These are phyloP conservation scores for Trichomycterus rosablanca DNA, from an alignment of 2,113 vertebrate species.

Conservation along the genomic window DNA sequence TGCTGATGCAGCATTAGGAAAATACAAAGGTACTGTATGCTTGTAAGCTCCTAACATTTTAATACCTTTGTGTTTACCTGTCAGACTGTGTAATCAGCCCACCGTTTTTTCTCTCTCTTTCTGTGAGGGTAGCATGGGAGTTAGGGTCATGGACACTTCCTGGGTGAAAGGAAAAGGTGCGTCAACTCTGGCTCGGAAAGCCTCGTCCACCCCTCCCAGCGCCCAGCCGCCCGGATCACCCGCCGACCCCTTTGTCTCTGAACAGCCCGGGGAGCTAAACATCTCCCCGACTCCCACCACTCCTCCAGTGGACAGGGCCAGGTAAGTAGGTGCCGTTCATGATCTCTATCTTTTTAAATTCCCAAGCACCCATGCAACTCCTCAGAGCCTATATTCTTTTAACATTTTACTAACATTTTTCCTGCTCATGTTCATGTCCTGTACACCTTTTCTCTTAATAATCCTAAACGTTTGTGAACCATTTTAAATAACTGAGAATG, in stretches of 20 bases:
- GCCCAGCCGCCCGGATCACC: slow-evolving; percentile 78
- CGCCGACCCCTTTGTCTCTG: slow-evolving; percentile 77
- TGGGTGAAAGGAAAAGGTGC: slow-evolving; percentile 95
- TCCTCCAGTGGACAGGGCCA: slow-evolving; percentile 74
- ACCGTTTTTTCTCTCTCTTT: slow-evolving; percentile 51
- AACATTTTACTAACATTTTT: background rate
- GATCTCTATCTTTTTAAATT: slow-evolving; percentile 8
- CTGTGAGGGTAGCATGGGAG: slow-evolving; percentile 84
- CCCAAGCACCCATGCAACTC: slow-evolving; percentile 7
- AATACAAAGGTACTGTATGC: slow-evolving; percentile 94
- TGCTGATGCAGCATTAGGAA: slow-evolving; percentile 97
- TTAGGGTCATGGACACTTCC: slow-evolving; percentile 97
- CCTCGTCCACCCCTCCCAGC: slow-evolving; percentile 79
- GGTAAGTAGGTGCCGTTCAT: slow-evolving; percentile 70
- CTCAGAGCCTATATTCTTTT: slow-evolving; percentile 1
- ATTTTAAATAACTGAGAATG: too few relatives aligned
- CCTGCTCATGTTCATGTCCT: background rate
- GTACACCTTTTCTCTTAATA: too few relatives aligned
- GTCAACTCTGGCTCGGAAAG: slow-evolving; percentile 73
- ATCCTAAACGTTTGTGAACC: too few relatives aligned
- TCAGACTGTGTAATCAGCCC: background rate
- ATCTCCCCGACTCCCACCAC: slow-evolving; percentile 72
- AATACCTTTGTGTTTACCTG: background rate
- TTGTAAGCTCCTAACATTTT: slow-evolving; percentile 5
- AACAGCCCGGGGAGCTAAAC: slow-evolving; percentile 76